A percentile compares a stretch with the other conserved stretches of the same genome.
phyloP scores from a whole-genome alignment of 2,113 vertebrate species.

The Toxostoma redivivum region DNA sequence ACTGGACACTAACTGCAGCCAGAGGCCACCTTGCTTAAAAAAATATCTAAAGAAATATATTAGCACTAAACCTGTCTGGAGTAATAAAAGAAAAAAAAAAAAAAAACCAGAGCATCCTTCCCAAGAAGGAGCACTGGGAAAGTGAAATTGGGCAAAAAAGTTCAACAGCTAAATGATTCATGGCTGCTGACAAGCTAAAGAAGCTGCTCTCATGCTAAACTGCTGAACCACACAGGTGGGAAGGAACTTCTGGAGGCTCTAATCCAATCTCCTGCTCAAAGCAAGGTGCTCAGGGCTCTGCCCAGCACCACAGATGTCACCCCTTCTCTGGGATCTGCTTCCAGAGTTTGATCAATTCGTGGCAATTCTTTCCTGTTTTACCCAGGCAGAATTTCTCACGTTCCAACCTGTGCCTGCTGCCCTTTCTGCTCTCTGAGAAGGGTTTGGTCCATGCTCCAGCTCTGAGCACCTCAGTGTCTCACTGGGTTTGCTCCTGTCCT shows the following conservation, averaged over 20 bases:
- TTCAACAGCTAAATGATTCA: background rate
- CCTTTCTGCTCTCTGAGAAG: background rate
- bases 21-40: conserved; percentile 51
- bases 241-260: background rate
- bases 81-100: background rate
- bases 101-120: background rate
- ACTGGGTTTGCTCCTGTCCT: background rate
- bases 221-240: rapidly evolving
- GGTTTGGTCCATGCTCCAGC: background rate
- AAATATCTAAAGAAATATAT: conserved; percentile 53
- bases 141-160: background rate
- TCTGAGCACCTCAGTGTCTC: background rate
- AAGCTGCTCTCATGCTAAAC: background rate
- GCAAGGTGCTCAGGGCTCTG: background rate
- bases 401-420: background rate
- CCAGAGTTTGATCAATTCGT: background rate
- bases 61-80: conserved; percentile 34
- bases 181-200: background rate
- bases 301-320: background rate
- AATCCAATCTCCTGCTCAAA: background rate
- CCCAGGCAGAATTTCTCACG: background rate
- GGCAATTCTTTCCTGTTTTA: background rate
- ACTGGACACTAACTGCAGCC: conserved; percentile 53
- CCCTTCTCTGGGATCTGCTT: background rate
- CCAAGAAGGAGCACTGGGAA: background rate